Percentiles rank a stretch among this genome's conserved stretches.
Conservation (phyloP, 2,113 vertebrate genomes). For the Caranx melampygus region DNA sequence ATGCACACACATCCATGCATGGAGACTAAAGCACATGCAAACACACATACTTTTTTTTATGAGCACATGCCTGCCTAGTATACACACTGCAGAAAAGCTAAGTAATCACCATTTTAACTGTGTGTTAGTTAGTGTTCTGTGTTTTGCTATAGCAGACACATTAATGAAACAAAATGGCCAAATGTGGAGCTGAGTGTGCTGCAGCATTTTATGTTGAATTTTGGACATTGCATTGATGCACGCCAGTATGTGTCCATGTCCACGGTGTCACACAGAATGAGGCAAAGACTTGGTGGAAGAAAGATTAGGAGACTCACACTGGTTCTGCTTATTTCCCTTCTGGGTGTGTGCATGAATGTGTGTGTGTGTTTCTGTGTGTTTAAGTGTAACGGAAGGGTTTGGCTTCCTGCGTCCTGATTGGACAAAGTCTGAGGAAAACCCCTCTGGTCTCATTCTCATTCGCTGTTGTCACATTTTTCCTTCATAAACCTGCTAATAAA, state of each 20-base stretch:
- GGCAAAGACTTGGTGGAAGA: constrained; percentile 49
- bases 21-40: constrained; percentile 30
- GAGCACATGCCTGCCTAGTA: constrained; percentile 22
- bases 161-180: constrained; percentile 42
- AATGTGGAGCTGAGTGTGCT: constrained; percentile 22
- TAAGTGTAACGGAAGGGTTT: constrained; percentile 72
- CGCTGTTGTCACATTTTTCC: constrained; percentile 61
- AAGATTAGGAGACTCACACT: constrained; percentile 55
- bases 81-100: constrained; percentile 33
- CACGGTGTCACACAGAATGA: constrained; percentile 46
- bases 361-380: constrained; percentile 12
- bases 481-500: constrained; percentile 58
- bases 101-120: constrained; percentile 52
- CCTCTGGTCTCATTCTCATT: constrained; percentile 51
- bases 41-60: constrained; percentile 29
- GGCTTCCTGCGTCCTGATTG: constrained; percentile 74
- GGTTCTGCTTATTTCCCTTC: constrained; percentile 39
- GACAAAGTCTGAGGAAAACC: constrained; percentile 70
- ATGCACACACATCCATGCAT: constrained; percentile 29
- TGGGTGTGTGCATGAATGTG: constrained; percentile 46
- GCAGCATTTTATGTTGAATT: neutral
- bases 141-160: constrained; percentile 43
- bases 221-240: neutral
- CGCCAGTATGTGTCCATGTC: constrained; percentile 25
- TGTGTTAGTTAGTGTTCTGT: constrained; percentile 33